Base-by-base conservation (phyloP, 2,113 vertebrate genomes). In the Fulica atra region DNA sequence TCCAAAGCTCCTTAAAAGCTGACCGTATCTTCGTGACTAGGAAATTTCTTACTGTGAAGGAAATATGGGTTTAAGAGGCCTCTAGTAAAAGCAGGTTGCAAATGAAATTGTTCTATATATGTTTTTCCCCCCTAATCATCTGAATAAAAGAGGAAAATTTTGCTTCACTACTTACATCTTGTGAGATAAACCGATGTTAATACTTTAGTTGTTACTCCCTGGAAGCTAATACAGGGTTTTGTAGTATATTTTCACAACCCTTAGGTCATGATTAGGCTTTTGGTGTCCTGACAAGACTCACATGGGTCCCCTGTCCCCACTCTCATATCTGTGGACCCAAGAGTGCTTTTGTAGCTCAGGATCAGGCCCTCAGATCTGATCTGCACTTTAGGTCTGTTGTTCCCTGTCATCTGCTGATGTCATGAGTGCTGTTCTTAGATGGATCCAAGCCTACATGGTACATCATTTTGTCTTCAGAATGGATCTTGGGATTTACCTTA, bases 251-350 rank as follows among this genome's bases (percentile, higher is more conserved):
- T 70, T 84, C 31, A 54, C 28, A 54, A 23, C 15, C 2, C 11
- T 50, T 28, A 81, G 23, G 11, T 36, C 13, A 33, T 48, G 81
- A 53, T 48, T 24, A 61, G 36, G 17, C 29, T 84, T 73, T 69
- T 16, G 61, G 18, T 57, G 18, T 59, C 29, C n/a, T 83, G 25
- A 69, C 6, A 69, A 83, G 3, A 3, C 18, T 74, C 25, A 48
- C 1, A 6, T 73, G 35, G 1, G 6, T 69, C 29, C 11, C 6
- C 18, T 68, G 4, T 11, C 13, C 25, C 6, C 4, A 13, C 3
- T 60, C 1, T 14, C 11, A 50, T 73, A n/a, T 14, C 20, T n/a
- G 4, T 72, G 31, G 31, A 24, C 19, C 24, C 20, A n/a, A 24
- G 23, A 68, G 5, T 57, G 7, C 11, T 24, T 57, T 73, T 73